Evolutionary conservation across 2,888 invertebrate species (phyloP).

Genomic region (Elaeidobius kamerunicus): DNA sequence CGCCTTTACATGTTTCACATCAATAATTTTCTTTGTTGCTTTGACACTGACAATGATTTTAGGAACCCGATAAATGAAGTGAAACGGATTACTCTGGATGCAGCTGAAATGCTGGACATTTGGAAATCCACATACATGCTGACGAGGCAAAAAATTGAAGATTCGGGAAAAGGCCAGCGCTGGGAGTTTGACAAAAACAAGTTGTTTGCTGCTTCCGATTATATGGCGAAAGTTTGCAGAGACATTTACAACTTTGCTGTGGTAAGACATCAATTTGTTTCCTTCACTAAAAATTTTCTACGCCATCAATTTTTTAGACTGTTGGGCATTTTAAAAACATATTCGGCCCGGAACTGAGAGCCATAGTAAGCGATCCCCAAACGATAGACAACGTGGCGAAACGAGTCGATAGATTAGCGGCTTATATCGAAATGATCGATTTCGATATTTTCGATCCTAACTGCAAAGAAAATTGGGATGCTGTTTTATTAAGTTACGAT

Average conservation of each 20-base stretch:
- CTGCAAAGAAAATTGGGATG: conserved; percentile 84
- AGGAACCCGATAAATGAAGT: conserved; percentile 38
- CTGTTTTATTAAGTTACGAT: conserved; percentile 74
- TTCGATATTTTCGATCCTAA: conserved; percentile 80
- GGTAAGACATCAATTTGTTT: no score
- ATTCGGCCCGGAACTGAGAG: conserved; percentile 82
- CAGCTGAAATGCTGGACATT: conserved; percentile 64
- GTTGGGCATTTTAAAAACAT: conserved; percentile 86
- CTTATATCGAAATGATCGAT: conserved; percentile 72
- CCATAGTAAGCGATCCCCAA: conserved; percentile 82
- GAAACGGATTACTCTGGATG: conserved; percentile 51
- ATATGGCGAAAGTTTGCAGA: conserved; percentile 74
- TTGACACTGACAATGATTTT: no score
- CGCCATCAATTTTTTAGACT: conserved; percentile 56
- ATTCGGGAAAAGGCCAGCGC: conserved; percentile 77
- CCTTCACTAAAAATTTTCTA: no score
- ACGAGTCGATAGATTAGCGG: conserved; percentile 72
- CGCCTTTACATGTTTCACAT: no score
- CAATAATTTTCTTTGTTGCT: no score
- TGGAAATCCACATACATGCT: conserved; percentile 77
- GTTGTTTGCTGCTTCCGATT: conserved; percentile 81
- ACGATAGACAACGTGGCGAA: conserved; percentile 82
- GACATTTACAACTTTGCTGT: conserved; percentile 77
- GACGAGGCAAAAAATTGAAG: conserved; percentile 80
- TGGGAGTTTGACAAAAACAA: conserved; percentile 89